Evolutionary conservation across 2,797 vertebrate genomes (phyloP).

Genomic region (Helarctos malayanus): DNA sequence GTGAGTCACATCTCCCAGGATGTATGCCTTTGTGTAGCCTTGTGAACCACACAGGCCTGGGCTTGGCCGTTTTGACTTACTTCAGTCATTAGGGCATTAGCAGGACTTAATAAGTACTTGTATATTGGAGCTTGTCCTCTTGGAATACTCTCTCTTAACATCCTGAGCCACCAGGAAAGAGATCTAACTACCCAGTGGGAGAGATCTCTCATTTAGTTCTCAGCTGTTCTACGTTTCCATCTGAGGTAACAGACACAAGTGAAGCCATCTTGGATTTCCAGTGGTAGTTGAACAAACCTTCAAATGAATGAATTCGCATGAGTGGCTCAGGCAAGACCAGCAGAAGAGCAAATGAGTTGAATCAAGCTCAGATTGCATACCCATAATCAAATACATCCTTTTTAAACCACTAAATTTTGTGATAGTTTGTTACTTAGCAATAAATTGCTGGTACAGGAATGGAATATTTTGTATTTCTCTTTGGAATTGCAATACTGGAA

Average conservation of each 20-base stretch:
- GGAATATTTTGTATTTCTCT: not conserved
- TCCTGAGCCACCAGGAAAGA: not conserved
- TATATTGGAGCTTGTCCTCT: not conserved
- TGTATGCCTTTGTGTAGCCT: not conserved
- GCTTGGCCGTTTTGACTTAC: not conserved
- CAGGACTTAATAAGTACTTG: not conserved
- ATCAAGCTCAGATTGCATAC: not conserved
- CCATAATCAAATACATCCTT: not conserved
- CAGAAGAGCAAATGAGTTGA: not conserved
- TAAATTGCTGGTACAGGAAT: not conserved
- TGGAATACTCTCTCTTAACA: not conserved
- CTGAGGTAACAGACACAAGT: not conserved
- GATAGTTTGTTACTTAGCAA: not conserved
- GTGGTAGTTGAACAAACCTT: not conserved
- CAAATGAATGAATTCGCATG: not conserved
- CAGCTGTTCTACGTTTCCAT: not conserved
- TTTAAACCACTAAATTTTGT: constrained; percentile 15
- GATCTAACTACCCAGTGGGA: not conserved
- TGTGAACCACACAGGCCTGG: not conserved
- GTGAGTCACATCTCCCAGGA: not conserved
- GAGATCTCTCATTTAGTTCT: not conserved
- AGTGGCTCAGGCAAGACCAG: not conserved
- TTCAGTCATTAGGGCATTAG: not conserved
- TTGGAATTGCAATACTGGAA: not conserved
- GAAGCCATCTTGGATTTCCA: constrained; percentile 3